Evolutionary conservation across 1,140 invertebrate genomes (phyloP).

Genomic region (Sitobion miscanthi): DNA sequence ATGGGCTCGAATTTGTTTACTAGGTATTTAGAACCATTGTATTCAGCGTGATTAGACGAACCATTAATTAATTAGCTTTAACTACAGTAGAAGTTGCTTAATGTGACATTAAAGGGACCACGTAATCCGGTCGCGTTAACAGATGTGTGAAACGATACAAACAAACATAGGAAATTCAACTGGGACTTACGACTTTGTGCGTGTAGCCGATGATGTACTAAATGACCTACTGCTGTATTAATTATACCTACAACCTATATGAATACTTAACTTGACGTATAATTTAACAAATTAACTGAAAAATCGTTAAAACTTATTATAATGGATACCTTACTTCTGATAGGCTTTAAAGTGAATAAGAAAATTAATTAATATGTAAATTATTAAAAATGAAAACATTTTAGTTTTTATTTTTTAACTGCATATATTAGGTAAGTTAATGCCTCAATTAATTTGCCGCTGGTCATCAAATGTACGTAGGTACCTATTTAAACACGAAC

Average conservation of each 20-base stretch:
- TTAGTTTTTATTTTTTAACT: too few species aligned
- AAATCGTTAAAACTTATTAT: not conserved
- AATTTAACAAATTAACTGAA: not conserved
- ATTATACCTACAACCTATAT: not conserved
- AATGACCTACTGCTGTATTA: not conserved
- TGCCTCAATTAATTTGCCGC: not conserved
- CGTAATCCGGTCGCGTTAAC: not conserved
- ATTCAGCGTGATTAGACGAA: not conserved
- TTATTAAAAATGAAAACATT: too few species aligned
- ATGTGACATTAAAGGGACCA: not conserved
- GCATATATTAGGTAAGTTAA: too few species aligned
- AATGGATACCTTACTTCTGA: too few species aligned
- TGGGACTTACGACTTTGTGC: not conserved
- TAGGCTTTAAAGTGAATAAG: too few species aligned
- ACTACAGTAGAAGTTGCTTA: not conserved
- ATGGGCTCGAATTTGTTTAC: not conserved
- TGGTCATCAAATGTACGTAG: not conserved
- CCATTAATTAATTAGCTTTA: not conserved
- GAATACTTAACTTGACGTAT: not conserved
- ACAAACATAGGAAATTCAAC: not conserved
- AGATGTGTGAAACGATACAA: not conserved
- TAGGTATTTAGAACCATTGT: not conserved
- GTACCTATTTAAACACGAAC: not conserved
- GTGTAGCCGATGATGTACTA: too few species aligned
- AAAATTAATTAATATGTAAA: too few species aligned